Evolutionary conservation across 2,888 invertebrate species (phyloP).

Genomic region (Andrena marginata): DNA sequence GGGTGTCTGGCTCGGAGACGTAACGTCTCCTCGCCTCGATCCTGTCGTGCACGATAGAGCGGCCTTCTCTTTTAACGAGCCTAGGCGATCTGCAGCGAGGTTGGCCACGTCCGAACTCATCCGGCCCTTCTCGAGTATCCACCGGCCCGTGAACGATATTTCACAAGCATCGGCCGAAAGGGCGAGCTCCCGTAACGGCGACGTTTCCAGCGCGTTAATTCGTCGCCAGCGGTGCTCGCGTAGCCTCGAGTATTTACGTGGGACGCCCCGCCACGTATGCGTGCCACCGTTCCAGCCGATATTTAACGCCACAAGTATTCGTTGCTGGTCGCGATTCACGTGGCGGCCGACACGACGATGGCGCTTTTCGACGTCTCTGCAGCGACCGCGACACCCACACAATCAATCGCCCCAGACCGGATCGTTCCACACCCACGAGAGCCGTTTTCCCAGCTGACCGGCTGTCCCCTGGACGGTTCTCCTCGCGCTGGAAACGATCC

Average conservation of each 20-base stretch:
- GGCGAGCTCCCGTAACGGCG: not conserved
- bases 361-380: slow-evolving; percentile 72
- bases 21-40: not conserved
- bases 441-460: slow-evolving; percentile 67
- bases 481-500: not conserved
- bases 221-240: not conserved
- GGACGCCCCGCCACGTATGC: slow-evolving; percentile 31
- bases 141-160: not conserved
- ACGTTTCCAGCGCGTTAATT: not conserved
- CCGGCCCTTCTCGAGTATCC: not conserved
- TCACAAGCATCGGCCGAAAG: not conserved
- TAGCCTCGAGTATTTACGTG: not conserved
- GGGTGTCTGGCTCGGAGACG: slow-evolving; percentile 26
- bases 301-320: slow-evolving; percentile 53
- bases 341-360: slow-evolving; percentile 71
- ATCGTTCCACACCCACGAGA: slow-evolving; percentile 72
- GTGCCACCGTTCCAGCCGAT: slow-evolving; percentile 21
- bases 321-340: slow-evolving; percentile 63
- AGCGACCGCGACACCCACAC: slow-evolving; percentile 72
- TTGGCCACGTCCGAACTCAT: not conserved
- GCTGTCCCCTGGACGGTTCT: slow-evolving; percentile 37
- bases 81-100: not conserved
- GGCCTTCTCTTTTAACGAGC: not conserved
- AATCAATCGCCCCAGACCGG: slow-evolving; percentile 70
- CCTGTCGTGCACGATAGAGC: not conserved